These are phyloP conservation scores for Choloepus didactylus DNA, from an alignment of 2,797 vertebrate genomes.

Conservation along the genomic window DNA sequence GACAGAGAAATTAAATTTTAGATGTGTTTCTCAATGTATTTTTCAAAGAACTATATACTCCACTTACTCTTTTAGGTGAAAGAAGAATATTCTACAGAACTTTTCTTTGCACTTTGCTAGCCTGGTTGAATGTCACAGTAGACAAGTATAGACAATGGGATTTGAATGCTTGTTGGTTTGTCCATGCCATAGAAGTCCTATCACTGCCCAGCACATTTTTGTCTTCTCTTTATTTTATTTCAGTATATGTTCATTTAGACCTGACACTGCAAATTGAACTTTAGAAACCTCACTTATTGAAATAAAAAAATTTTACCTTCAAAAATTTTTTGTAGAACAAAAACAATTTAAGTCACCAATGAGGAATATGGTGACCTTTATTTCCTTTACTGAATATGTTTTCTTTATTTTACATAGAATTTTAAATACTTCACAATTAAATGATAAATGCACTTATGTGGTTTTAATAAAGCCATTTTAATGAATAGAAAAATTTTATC, in stretches of 20 bases:
- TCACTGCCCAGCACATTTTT: background rate
- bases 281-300: constrained; percentile 5
- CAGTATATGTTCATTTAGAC: background rate
- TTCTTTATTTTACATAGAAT: constrained; percentile 55
- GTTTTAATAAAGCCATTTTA: constrained; percentile 42
- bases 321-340: background rate
- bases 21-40: constrained; percentile 56
- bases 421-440: constrained; percentile 56
- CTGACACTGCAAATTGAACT: constrained; percentile 13
- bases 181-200: background rate
- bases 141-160: background rate
- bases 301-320: constrained; percentile 16
- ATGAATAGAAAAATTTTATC: constrained; percentile 28
- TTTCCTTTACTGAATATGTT: constrained; percentile 48
- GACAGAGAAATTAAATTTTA: constrained; percentile 5
- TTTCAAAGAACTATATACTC: background rate
- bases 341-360: constrained; percentile 38
- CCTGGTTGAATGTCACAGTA: background rate
- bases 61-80: constrained; percentile 34
- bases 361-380: constrained; percentile 40
- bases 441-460: background rate
- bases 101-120: background rate
- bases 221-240: constrained; percentile 43
- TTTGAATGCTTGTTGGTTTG: background rate
- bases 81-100: background rate